A percentile compares a stretch with the other conserved stretches of the same genome.
Evolutionary conservation across 2,888 invertebrate genomes (phyloP).

Genomic region (Gari tellinella): DNA sequence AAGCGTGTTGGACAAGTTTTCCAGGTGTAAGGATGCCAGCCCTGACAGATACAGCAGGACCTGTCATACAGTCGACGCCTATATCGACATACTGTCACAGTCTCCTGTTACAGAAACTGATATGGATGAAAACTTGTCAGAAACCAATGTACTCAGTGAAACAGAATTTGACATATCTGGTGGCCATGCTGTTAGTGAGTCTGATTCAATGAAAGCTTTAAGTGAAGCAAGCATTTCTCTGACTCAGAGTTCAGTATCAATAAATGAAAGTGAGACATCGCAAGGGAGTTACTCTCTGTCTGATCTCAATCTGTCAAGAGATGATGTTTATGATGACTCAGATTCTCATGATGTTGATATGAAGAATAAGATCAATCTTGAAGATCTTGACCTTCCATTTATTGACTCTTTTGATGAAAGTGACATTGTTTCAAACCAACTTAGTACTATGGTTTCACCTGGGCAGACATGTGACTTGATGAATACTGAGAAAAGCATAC

Average conservation of each 20-base stretch:
- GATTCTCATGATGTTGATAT: constrained; percentile 43
- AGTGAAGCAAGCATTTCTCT: constrained; percentile 53
- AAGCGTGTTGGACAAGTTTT: constrained; percentile 68
- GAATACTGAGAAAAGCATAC: neutral
- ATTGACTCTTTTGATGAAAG: constrained; percentile 52
- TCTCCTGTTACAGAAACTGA: constrained; percentile 42
- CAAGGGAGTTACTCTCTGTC: constrained; percentile 56
- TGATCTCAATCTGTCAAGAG: constrained; percentile 50
- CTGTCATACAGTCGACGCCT: constrained; percentile 10
- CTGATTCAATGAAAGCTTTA: constrained; percentile 48
- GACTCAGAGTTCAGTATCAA: constrained; percentile 52
- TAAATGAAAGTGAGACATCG: constrained; percentile 58
- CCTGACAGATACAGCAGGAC: constrained; percentile 6
- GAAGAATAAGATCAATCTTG: constrained; percentile 48
- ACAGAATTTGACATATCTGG: constrained; percentile 39
- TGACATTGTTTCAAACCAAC: constrained; percentile 40
- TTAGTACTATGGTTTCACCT: constrained; percentile 37
- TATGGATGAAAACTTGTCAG: constrained; percentile 41
- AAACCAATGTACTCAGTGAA: constrained; percentile 42
- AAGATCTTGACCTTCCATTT: constrained; percentile 52
- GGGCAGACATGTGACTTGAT: constrained; percentile 4
- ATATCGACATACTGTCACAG: constrained; percentile 20
- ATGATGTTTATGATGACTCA: constrained; percentile 48
- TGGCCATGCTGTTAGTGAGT: constrained; percentile 43
- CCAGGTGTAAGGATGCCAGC: constrained; percentile 29